Evolutionary conservation across 2,888 invertebrate genomes (phyloP).

Genomic region (Synanthedon vespiformis): DNA sequence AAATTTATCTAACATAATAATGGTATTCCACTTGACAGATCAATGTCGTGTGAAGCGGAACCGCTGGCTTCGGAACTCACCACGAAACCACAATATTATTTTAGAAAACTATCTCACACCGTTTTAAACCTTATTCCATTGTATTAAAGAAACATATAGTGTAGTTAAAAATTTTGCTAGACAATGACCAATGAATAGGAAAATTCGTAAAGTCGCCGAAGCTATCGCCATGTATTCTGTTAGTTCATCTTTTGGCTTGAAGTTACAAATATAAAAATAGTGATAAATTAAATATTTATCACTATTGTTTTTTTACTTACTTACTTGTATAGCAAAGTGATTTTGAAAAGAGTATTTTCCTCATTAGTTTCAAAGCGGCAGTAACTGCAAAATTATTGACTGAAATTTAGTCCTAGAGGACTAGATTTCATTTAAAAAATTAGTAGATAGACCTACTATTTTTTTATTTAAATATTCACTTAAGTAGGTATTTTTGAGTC

Average conservation of each 20-base stretch:
- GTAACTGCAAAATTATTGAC: no score
- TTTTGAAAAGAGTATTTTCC: no score
- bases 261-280: no score
- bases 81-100: conserved; percentile 10
- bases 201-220: background rate
- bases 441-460: no score
- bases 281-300: no score
- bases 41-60: conserved; percentile 50
- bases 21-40: conserved; percentile 21
- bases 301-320: no score
- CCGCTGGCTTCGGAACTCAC: conserved; percentile 26
- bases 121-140: conserved; percentile 10
- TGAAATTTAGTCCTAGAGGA: no score
- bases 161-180: background rate
- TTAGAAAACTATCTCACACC: conserved; percentile 1
- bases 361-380: no score
- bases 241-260: background rate
- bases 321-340: no score
- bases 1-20: background rate
- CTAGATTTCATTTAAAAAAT: no score
- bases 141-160: conserved; percentile 7
- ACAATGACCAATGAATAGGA: background rate
- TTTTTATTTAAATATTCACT: no score
- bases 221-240: background rate
- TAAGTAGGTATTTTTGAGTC: no score